phyloP scores from a whole-genome alignment of 2,888 invertebrate genomes.

The Geotrupes spiniger region DNA sequence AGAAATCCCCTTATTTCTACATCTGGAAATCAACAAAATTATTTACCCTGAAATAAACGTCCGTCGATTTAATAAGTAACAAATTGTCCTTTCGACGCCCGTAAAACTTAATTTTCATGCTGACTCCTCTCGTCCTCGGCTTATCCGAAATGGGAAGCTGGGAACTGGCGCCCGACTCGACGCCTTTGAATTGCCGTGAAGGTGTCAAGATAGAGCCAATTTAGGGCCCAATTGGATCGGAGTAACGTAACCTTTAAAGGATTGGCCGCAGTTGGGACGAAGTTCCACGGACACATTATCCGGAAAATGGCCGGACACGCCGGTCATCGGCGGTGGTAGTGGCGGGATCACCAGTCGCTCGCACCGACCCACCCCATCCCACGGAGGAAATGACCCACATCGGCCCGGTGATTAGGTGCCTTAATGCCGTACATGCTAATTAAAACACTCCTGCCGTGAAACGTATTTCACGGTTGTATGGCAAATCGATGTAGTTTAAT shows the following conservation, averaged over 20 bases:
- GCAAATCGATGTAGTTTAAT: slow-evolving; percentile 10
- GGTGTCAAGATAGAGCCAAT: slow-evolving; percentile 52
- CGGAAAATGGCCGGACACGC: slow-evolving; percentile 35
- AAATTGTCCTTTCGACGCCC: slow-evolving; percentile 11
- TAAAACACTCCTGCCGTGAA: slow-evolving; percentile 25
- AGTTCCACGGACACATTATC: slow-evolving; percentile 32
- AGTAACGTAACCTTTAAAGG: slow-evolving; percentile 50
- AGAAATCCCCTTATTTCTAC: too few species aligned
- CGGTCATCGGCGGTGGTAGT: slow-evolving; percentile 31
- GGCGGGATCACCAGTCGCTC: slow-evolving; percentile 2
- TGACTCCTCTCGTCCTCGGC: slow-evolving; percentile 15
- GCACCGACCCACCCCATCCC: slow-evolving; percentile 19
- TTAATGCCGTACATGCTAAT: slow-evolving; percentile 36
- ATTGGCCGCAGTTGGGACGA: slow-evolving; percentile 48
- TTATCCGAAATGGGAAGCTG: slow-evolving; percentile 31
- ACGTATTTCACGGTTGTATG: slow-evolving; percentile 5
- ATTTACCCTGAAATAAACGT: too few species aligned
- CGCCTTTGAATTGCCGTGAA: slow-evolving; percentile 43
- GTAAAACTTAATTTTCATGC: slow-evolving; percentile 27
- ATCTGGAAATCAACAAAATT: too few species aligned
- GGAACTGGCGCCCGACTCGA: slow-evolving; percentile 26
- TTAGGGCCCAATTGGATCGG: slow-evolving; percentile 51
- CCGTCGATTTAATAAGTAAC: slow-evolving; percentile 7
- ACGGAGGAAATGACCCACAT: slow-evolving; percentile 30
- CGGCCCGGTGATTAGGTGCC: slow-evolving; percentile 32